Percentiles rank a stretch among this genome's conserved stretches.
Conservation (phyloP, 2,888 invertebrate genomes). For the Microdon myrmicae region DNA sequence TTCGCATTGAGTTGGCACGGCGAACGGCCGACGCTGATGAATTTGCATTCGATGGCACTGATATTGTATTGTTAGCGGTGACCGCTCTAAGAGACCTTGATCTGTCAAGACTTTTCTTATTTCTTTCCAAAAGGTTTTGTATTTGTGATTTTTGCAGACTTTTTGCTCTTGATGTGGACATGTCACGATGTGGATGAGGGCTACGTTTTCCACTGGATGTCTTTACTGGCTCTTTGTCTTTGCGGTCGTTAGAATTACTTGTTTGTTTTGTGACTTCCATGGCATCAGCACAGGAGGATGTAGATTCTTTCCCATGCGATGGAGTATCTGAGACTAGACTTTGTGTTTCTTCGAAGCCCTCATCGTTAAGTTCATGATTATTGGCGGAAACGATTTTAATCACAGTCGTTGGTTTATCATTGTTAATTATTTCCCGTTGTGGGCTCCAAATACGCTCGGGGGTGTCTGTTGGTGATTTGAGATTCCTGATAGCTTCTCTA, state of each 20-base stretch:
- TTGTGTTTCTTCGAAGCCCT: constrained; percentile 91
- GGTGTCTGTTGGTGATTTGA: constrained; percentile 73
- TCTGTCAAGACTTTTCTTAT: constrained; percentile 53
- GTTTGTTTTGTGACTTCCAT: constrained; percentile 63
- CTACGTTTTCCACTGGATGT: constrained; percentile 14
- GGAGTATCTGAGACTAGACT: constrained; percentile 87
- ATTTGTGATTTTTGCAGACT: constrained; percentile 55
- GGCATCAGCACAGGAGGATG: constrained; percentile 80
- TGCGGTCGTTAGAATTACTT: constrained; percentile 60
- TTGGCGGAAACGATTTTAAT: constrained; percentile 56
- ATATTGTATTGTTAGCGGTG: constrained; percentile 17
- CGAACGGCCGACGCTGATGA: constrained; percentile 54
- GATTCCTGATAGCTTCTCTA: constrained; percentile 74
- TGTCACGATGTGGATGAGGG: constrained; percentile 36
- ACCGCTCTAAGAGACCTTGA: constrained; percentile 51
- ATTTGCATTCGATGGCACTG: constrained; percentile 42
- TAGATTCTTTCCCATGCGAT: constrained; percentile 76
- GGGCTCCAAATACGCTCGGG: constrained; percentile 73
- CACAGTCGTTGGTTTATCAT: constrained; percentile 54
- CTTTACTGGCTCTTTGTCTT: constrained; percentile 53
- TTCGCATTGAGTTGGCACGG: constrained; percentile 44
- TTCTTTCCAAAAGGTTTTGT: constrained; percentile 57
- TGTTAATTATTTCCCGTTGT: constrained; percentile 59
- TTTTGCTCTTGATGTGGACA: constrained; percentile 26
- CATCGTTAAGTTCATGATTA: constrained; percentile 78